phyloP scores from a whole-genome alignment of 1,140 invertebrate genomes.

The Acyrthosiphon pisum region DNA sequence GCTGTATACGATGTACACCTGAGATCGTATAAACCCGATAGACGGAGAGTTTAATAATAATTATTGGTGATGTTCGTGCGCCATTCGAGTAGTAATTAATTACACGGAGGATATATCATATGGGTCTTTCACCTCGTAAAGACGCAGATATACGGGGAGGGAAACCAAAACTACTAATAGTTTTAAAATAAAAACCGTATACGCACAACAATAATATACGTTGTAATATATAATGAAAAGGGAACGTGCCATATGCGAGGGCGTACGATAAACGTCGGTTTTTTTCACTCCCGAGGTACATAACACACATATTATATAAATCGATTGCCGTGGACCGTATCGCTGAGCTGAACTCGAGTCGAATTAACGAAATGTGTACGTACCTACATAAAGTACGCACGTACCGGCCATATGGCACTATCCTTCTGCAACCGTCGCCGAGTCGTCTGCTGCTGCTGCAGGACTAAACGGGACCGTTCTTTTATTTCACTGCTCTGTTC shows the following conservation, averaged over 20 bases:
- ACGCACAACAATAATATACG: constrained; percentile 25
- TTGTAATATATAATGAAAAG: constrained; percentile 24
- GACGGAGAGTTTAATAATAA: background rate
- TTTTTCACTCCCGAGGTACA: constrained; percentile 14
- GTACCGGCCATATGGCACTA: constrained; percentile 50
- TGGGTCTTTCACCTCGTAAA: background rate
- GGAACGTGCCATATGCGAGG: constrained; percentile 56
- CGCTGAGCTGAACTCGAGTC: constrained; percentile 30
- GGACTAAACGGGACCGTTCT: constrained; percentile 20
- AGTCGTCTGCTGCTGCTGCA: background rate
- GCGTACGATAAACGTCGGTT: constrained; percentile 50
- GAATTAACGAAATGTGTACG: constrained; percentile 38
- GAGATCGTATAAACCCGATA: background rate
- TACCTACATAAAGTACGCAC: background rate
- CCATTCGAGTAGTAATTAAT: constrained; percentile 16
- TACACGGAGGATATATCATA: background rate
- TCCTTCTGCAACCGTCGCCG: background rate
- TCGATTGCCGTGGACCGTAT: constrained; percentile 55
- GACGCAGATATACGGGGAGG: background rate
- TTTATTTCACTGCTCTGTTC: background rate
- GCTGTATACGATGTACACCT: background rate
- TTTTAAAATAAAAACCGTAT: constrained; percentile 50
- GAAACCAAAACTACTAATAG: constrained; percentile 13
- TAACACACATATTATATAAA: constrained; percentile 9
- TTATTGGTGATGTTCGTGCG: background rate